phyloP scores from a whole-genome alignment of 2,797 vertebrate genomes.

The Ceryle rudis region DNA sequence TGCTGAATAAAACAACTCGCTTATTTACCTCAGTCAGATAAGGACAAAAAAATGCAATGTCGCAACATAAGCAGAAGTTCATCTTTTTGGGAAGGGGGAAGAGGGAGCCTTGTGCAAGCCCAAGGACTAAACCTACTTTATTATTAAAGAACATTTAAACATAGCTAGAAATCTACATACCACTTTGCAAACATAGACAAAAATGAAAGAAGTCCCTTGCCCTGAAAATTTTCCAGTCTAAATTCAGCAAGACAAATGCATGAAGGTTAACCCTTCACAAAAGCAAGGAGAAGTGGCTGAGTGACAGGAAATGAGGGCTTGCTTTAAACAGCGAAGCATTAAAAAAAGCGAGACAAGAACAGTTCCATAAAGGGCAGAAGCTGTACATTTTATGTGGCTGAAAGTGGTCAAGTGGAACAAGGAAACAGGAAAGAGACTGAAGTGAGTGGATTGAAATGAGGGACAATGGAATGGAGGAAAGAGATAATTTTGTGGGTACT shows the following conservation, averaged over 20 bases:
- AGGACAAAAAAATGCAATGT: neutral
- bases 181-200: neutral
- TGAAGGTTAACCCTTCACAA: conserved; percentile 14
- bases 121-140: neutral
- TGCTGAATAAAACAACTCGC: conserved; percentile 36
- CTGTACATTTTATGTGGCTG: neutral
- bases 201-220: neutral
- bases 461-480: neutral
- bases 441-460: neutral
- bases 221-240: neutral
- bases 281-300: neutral
- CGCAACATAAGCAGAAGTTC: neutral
- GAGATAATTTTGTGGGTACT: neutral
- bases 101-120: neutral
- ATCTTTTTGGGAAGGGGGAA: neutral
- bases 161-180: neutral
- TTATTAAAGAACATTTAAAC: conserved; percentile 16
- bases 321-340: neutral
- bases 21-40: conserved; percentile 39
- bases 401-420: neutral
- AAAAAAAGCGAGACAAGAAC: neutral
- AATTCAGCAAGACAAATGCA: neutral
- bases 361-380: neutral
- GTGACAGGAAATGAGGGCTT: neutral
- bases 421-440: neutral